phyloP scores from a whole-genome alignment of 1,140 invertebrate genomes.

The Orius insidiosus region DNA sequence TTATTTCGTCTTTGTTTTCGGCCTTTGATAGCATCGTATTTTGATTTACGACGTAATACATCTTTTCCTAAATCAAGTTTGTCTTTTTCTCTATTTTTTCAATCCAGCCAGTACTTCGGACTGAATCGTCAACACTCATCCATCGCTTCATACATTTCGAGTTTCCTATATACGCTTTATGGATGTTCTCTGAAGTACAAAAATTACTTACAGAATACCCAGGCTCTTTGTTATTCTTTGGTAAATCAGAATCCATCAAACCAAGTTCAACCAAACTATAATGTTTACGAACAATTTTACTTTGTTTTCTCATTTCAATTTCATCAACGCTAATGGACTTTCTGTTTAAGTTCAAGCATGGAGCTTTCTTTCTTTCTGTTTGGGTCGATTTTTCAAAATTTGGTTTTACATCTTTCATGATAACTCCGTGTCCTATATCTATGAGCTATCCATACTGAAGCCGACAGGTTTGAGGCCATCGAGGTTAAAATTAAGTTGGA shows the following conservation, averaged over 20 bases:
- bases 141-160: slow-evolving; percentile 14
- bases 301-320: slow-evolving; percentile 17
- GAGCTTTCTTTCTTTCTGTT: neutral
- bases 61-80: slow-evolving; percentile 15
- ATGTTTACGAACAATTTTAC: slow-evolving; percentile 17
- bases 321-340: slow-evolving; percentile 22
- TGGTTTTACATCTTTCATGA: slow-evolving; percentile 15
- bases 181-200: slow-evolving; percentile 18
- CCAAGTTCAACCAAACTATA: slow-evolving; percentile 20
- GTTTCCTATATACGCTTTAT: slow-evolving; percentile 14
- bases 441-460: slow-evolving; percentile 21
- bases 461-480: slow-evolving; percentile 20
- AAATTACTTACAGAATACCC: slow-evolving; percentile 12
- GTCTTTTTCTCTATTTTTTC: slow-evolving; percentile 13
- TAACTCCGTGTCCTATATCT: slow-evolving; percentile 18
- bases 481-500: slow-evolving; percentile 14
- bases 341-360: slow-evolving; percentile 9
- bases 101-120: slow-evolving; percentile 6
- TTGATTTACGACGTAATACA: slow-evolving; percentile 12
- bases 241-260: neutral
- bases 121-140: slow-evolving; percentile 18
- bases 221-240: neutral
- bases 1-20: slow-evolving; percentile 15
- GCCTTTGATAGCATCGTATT: slow-evolving; percentile 15
- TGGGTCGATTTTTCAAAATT: slow-evolving; percentile 1